Evolutionary conservation across 2,888 invertebrate genomes (phyloP).

Genomic region (Eudasyphora cyanicolor): DNA sequence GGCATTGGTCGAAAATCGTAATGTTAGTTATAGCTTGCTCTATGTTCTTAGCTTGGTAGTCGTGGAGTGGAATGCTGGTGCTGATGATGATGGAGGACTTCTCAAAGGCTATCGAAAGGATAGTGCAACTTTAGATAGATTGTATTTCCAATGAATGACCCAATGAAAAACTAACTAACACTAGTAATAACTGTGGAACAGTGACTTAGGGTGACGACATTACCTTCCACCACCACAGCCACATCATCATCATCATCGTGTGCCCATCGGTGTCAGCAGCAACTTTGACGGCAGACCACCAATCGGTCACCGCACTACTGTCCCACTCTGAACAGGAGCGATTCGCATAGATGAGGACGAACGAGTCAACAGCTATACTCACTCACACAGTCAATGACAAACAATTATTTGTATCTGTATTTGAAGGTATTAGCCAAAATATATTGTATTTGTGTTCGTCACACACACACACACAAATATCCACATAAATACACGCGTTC

Average conservation of each 20-base stretch:
- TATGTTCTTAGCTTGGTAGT: too few relatives aligned
- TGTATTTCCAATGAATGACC: neutral
- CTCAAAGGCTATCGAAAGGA: neutral
- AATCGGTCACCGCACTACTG: neutral
- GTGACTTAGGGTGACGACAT: neutral
- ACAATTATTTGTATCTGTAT: neutral
- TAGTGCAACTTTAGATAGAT: neutral
- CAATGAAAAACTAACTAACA: neutral
- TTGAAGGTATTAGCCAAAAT: neutral
- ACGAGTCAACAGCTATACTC: neutral
- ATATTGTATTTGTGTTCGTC: neutral
- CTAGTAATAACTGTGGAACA: too few relatives aligned
- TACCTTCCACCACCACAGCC: constrained; percentile 30
- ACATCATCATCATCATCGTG: constrained; percentile 18
- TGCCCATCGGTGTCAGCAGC: too few relatives aligned
- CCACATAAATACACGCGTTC: too few relatives aligned
- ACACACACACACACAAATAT: neutral
- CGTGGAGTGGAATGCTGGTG: neutral
- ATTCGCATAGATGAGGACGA: neutral
- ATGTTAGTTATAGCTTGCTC: too few relatives aligned
- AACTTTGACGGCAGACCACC: neutral
- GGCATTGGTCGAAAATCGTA: too few relatives aligned
- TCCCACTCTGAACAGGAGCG: neutral
- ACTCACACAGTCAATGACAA: neutral
- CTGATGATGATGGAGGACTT: neutral